Evolutionary conservation across 2,797 vertebrate genomes (phyloP), one percentile per base, ranked within the genome.

Genomic region (Mionectes olivaceus): DNA sequence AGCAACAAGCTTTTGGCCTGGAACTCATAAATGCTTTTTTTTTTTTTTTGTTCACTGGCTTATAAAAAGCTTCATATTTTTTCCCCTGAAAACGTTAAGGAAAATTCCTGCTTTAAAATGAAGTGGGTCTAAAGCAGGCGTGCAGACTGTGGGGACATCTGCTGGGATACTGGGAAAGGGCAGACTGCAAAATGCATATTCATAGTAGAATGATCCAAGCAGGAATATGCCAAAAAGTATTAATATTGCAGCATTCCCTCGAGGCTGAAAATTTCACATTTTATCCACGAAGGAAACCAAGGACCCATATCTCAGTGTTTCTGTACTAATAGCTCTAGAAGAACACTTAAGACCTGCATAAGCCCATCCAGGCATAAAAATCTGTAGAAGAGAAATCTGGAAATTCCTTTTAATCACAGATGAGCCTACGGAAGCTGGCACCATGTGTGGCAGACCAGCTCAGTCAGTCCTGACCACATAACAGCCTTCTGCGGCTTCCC

Each of bases 71-170:
- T 60, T 87, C 5, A 0, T 67, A 14, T 46, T 81, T 89, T 89
- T 4, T 21, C 14, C 43, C 16, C 4, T 50, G 53, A 53, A 81
- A 55, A 80, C 2, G 0, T 55, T 23, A 88, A 43, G 53, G 60
- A 64, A 80, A 78, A 83, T 43, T 68, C 33, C 24, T 61, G 4
- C 52, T 78, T 90, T 71, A 32, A 79, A 75, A 47, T n/a, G 28
- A 57, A 37, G 28, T 8, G 21, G 4, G 2, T n/a, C 18, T 35
- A 10, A 82, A 76, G 9, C 6, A 1, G 67, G 73, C 52, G 27
- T 59, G 55, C 56, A 93, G 91, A 30, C 90, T 91, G 28, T 85
- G 95, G 67, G 89, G 68, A 93, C 96, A 96, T 92, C 96, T 97
- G 46, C 93, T 93, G 91, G 90, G 70, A 4, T 73, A 13, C 75